These are phyloP conservation scores for Danaus melanippus DNA, from an alignment of 1,140 invertebrate species.

Conservation along the genomic window DNA sequence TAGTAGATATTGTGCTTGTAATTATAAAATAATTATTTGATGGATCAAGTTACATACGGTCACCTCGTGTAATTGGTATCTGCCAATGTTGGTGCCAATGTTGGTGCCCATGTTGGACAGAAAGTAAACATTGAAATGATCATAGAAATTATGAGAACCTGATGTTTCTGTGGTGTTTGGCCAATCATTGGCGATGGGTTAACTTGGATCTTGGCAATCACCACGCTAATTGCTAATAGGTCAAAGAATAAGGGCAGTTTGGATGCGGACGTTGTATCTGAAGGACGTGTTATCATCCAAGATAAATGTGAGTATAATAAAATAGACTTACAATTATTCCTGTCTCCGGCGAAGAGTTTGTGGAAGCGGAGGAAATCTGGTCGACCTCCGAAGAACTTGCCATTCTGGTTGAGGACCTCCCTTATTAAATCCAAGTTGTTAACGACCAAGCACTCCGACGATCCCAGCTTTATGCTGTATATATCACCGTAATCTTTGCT, in stretches of 20 bases:
- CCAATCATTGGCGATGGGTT: too few relatives aligned
- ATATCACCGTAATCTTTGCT: constrained; percentile 82
- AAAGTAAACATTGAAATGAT: neutral
- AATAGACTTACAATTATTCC: constrained; percentile 60
- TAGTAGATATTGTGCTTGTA: too few relatives aligned
- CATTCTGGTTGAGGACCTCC: constrained; percentile 86
- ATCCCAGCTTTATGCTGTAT: constrained; percentile 81
- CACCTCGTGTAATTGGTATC: too few relatives aligned
- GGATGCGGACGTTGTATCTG: too few relatives aligned
- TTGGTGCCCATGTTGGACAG: constrained; percentile 2
- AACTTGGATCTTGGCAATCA: too few relatives aligned
- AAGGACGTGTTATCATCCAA: too few relatives aligned
- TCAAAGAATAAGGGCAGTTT: too few relatives aligned
- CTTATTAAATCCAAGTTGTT: constrained; percentile 82
- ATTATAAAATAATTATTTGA: too few relatives aligned
- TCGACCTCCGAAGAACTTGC: constrained; percentile 84
- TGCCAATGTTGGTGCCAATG: constrained; percentile 1
- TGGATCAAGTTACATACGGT: too few relatives aligned
- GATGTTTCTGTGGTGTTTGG: too few relatives aligned
- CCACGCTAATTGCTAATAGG: too few relatives aligned
- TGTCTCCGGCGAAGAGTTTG: constrained; percentile 56
- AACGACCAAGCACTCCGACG: constrained; percentile 81
- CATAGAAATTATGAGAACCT: too few relatives aligned
- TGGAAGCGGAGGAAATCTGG: constrained; percentile 82
- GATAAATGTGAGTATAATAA: neutral